A percentile compares a stretch with the other conserved stretches of the same genome.
phyloP scores from a whole-genome alignment of 2,797 vertebrate species.

The Anniella stebbinsi region DNA sequence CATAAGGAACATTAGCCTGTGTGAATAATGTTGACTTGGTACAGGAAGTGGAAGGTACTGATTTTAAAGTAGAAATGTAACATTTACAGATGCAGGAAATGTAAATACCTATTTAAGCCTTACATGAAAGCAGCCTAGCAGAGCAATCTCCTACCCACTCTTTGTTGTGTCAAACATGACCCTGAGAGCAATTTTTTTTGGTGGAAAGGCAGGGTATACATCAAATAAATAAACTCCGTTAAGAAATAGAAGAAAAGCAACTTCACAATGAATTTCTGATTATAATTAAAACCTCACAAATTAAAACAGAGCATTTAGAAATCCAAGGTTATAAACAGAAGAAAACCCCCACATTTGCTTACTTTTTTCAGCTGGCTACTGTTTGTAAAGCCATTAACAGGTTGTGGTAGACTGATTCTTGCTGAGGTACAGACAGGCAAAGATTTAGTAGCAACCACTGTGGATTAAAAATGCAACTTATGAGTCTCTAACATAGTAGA shows the following conservation, averaged over 20 bases:
- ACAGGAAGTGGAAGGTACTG: not conserved
- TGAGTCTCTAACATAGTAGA: not conserved
- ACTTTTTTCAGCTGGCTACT: conserved; percentile 27
- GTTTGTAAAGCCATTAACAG: not conserved
- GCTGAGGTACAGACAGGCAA: not conserved
- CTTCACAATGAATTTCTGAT: not conserved
- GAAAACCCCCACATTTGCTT: conserved; percentile 16
- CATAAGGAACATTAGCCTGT: not conserved
- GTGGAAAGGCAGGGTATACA: no score
- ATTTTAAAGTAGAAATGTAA: not conserved
- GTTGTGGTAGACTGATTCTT: not conserved
- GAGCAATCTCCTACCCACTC: not conserved
- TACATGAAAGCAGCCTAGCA: not conserved
- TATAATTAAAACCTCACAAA: not conserved
- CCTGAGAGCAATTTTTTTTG: no score
- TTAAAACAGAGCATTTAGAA: conserved; percentile 39
- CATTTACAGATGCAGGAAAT: not conserved
- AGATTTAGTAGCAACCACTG: conserved; percentile 1
- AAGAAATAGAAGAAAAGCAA: not conserved
- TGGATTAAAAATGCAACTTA: conserved; percentile 29
- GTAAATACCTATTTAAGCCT: not conserved
- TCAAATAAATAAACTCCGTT: not conserved
- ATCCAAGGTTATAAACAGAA: not conserved
- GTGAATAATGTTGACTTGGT: not conserved
- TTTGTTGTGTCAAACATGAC: not conserved